Base-by-base conservation (phyloP, 2,113 vertebrate species). In the Corythaixoides concolor region DNA sequence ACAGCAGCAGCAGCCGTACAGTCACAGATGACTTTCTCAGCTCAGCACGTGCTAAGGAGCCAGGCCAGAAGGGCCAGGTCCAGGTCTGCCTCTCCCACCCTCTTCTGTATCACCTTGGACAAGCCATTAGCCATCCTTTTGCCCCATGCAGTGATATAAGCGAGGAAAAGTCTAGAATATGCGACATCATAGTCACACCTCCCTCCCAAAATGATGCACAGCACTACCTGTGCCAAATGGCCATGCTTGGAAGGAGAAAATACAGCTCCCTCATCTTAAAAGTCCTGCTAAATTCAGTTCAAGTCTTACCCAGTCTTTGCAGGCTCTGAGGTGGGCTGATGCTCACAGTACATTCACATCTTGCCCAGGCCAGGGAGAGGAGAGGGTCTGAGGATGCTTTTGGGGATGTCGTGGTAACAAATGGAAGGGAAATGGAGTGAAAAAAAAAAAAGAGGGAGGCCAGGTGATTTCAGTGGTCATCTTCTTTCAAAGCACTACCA, bases 261-360 rank as follows among this genome's bases (percentile, higher is more conserved):
- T 43, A 52, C 53, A 39, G 33, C 41, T 64, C 10, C 2, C 15
- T 17, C 35, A 73, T 20, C 49, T 85, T 59, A 67, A 45, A 92
- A 72, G 19, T 55, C 58, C 56, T 79, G 28, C 28, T 66, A 75
- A 85, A 72, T 35, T 32, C 58, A 47, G 12, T 28, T 43, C 4
- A 11, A 14, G 33, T 28, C 60, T 69, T 81, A 43, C 27, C 26
- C 8, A 2, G 30, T 22, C 60, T 55, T 70, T 59, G 15, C 9
- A 62, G 50, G 50, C 45, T 89, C 59, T 91, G 32, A 37, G n/a
- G 21, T 37, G 5, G n/a, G 23, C 14, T 75, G 47, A 52, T 67
- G 28, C 12, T n/a, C 7, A 8, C 58, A 18, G 12, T 1, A 1
- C 1, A 0, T 19, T 85, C 27, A 3, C 6, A 4, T 49, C 32